Percentiles rank a stretch among this genome's conserved stretches.
Evolutionary conservation across 2,888 invertebrate genomes (phyloP).

Genomic region (Himalopsyche tibetana): DNA sequence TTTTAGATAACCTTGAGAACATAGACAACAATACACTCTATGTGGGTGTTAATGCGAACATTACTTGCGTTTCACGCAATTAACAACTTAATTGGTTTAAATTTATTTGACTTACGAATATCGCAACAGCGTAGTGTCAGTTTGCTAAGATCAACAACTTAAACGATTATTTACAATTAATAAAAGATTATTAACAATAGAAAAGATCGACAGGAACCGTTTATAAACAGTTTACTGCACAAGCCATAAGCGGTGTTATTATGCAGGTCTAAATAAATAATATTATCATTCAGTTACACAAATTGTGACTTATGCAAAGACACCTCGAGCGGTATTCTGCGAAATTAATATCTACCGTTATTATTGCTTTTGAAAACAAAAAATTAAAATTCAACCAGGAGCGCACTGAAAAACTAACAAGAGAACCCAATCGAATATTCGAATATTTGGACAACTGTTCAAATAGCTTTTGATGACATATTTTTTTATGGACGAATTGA

Average conservation of each 20-base stretch:
- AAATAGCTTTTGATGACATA: too few relatives aligned
- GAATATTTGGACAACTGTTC: too few relatives aligned
- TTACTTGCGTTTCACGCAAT: conserved; percentile 32
- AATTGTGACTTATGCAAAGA: neutral
- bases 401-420: too few relatives aligned
- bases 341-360: too few relatives aligned
- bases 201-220: neutral
- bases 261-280: neutral
- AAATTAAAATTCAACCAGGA: too few relatives aligned
- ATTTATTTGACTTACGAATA: conserved; percentile 31
- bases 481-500: too few relatives aligned
- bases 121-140: conserved; percentile 13
- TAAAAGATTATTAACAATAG: neutral
- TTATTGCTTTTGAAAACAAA: too few relatives aligned
- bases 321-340: too few relatives aligned
- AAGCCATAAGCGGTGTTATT: too few relatives aligned
- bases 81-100: conserved; percentile 38
- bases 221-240: neutral
- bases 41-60: conserved; percentile 14
- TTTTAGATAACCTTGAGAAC: conserved; percentile 2
- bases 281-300: neutral
- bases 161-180: conserved; percentile 11
- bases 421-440: too few relatives aligned
- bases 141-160: conserved; percentile 6
- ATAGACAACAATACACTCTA: conserved; percentile 10